A percentile compares a stretch with the other conserved stretches of the same genome.
These are phyloP conservation scores for Drosophila stalkeri DNA, from an alignment of 2,888 invertebrate species.

Conservation along the genomic window DNA sequence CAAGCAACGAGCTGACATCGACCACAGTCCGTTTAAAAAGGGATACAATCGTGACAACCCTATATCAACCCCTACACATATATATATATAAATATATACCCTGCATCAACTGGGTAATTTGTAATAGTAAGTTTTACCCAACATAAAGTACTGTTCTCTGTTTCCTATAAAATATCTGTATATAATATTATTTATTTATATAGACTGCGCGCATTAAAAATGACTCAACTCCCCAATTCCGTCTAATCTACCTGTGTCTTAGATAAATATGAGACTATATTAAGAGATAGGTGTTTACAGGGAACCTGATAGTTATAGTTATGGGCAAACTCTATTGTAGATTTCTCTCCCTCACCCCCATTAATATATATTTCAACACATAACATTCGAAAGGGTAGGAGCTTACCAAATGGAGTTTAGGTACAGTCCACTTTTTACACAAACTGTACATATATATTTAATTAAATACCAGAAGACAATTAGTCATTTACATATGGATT, in stretches of 20 bases:
- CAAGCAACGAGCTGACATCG: constrained; percentile 39
- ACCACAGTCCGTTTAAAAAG: constrained; percentile 39
- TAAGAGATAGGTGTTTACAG: no score
- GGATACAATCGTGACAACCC: constrained; percentile 5
- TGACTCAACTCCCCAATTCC: neutral
- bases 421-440: constrained; percentile 10
- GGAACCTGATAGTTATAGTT: neutral
- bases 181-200: neutral
- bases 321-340: constrained; percentile 17
- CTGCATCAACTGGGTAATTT: neutral
- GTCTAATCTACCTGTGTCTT: neutral
- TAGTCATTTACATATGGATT: no score
- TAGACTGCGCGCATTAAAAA: neutral
- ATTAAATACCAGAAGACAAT: no score
- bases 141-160: neutral
- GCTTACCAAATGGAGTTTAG: neutral
- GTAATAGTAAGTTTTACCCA: neutral
- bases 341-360: constrained; percentile 10
- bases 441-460: no score
- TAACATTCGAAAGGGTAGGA: neutral
- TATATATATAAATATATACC: no score
- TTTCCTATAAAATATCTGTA: neutral
- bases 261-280: neutral
- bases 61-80: constrained; percentile 55
- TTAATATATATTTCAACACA: neutral